These are phyloP conservation scores for Margaritifera margaritifera DNA, from an alignment of 2,888 invertebrate genomes.

Conservation along the genomic window DNA sequence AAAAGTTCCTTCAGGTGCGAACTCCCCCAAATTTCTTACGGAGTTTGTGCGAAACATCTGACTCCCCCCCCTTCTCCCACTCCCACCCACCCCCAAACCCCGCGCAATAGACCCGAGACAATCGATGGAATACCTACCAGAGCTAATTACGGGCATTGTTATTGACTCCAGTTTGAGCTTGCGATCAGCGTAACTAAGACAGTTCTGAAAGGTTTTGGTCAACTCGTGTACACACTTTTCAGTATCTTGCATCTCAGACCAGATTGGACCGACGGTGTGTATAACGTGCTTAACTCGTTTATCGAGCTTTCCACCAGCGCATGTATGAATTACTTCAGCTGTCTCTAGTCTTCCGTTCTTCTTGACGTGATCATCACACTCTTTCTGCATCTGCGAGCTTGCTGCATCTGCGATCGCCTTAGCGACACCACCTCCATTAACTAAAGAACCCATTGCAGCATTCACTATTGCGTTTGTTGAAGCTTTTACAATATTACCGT, in stretches of 20 bases:
- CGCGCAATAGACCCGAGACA: background rate
- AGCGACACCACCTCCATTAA: conserved; percentile 44
- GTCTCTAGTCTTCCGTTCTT: conserved; percentile 30
- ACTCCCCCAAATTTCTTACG: too few relatives aligned
- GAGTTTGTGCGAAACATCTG: too few relatives aligned
- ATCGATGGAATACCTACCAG: conserved; percentile 30
- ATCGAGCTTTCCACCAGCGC: conserved; percentile 44
- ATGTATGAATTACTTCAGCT: conserved; percentile 49
- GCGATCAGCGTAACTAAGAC: conserved; percentile 36
- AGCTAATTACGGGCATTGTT: conserved; percentile 45
- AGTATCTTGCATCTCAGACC: conserved; percentile 14
- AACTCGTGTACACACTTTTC: conserved; percentile 32
- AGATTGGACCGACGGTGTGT: conserved; percentile 56
- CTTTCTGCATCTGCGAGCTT: conserved; percentile 30
- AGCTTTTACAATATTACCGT: conserved; percentile 39
- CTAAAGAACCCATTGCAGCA: conserved; percentile 42
- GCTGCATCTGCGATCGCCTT: conserved; percentile 44
- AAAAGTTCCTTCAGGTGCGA: too few relatives aligned
- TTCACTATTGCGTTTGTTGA: conserved; percentile 48
- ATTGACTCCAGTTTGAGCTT: conserved; percentile 31
- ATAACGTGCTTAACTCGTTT: conserved; percentile 39
- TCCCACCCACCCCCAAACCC: too few relatives aligned
- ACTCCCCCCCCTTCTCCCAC: too few relatives aligned
- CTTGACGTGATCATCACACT: conserved; percentile 40
- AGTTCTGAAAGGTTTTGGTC: conserved; percentile 39